Conservation (phyloP, 2,113 vertebrate species). For the Corythoichthys haematopterus region DNA sequence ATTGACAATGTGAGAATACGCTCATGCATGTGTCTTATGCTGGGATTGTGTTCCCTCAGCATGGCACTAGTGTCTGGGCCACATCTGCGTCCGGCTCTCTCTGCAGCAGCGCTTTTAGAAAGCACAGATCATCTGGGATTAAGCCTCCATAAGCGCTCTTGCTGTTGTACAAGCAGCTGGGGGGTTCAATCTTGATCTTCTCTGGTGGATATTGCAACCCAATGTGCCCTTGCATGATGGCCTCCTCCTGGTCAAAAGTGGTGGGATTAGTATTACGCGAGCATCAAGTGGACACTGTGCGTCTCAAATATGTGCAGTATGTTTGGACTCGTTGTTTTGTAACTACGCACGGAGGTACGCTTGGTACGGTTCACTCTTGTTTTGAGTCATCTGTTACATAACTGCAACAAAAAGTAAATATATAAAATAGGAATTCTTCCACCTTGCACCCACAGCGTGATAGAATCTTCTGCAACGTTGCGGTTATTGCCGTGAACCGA, state of each 20-base stretch:
- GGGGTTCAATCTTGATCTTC: constrained; percentile 40
- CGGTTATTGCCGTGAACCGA: neutral
- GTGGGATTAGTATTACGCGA: constrained; percentile 23
- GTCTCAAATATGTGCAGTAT: constrained; percentile 2
- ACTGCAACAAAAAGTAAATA: constrained; percentile 35
- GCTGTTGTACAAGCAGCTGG: constrained; percentile 47
- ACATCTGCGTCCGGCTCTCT: constrained; percentile 7
- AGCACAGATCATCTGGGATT: constrained; percentile 66
- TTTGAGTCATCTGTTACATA: constrained; percentile 54
- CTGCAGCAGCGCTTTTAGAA: constrained; percentile 50
- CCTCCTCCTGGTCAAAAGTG: neutral
- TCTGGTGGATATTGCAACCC: constrained; percentile 26
- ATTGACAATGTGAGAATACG: constrained; percentile 30
- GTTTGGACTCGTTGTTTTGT: constrained; percentile 42
- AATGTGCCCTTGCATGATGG: neutral
- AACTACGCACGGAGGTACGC: constrained; percentile 40
- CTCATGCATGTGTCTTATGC: constrained; percentile 23
- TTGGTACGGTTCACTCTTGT: constrained; percentile 27
- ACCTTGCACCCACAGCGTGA: constrained; percentile 20
- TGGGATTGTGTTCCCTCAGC: constrained; percentile 9
- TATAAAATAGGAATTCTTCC: constrained; percentile 16
- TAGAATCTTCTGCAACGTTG: neutral
- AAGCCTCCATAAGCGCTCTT: constrained; percentile 55
- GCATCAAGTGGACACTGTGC: neutral
- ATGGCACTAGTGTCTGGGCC: neutral